Evolutionary conservation across 1,140 invertebrate species (phyloP).

Genomic region (Drosophila equinoxialis): DNA sequence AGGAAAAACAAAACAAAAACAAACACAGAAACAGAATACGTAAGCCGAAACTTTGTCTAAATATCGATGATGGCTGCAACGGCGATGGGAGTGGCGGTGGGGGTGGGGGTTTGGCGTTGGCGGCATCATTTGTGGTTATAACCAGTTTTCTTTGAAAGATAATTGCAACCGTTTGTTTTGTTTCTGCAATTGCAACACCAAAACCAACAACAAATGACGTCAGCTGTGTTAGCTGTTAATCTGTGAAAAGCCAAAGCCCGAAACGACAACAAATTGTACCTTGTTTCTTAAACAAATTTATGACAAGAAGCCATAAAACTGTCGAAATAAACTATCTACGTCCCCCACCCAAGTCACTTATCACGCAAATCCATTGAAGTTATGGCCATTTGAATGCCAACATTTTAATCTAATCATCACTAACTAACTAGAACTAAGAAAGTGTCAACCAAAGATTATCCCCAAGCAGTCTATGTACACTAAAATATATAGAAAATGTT

Average conservation of each 20-base stretch:
- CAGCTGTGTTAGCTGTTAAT: background rate
- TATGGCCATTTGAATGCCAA: no score
- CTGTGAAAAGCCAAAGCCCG: background rate
- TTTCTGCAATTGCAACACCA: slow-evolving; percentile 9
- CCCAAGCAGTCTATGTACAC: no score
- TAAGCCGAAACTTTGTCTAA: slow-evolving; percentile 1
- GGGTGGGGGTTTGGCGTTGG: no score
- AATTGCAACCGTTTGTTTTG: slow-evolving; percentile 6
- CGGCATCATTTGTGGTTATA: slow-evolving; percentile 25
- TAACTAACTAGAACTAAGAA: no score
- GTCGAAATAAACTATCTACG: no score
- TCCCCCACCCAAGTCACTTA: background rate
- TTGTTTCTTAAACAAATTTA: background rate
- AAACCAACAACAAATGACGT: background rate
- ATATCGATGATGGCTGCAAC: background rate
- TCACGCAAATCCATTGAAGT: background rate
- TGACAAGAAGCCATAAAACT: slow-evolving; percentile 1
- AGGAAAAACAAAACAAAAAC: slow-evolving; percentile 26
- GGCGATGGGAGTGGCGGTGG: no score
- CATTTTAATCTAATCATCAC: no score
- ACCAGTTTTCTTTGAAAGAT: slow-evolving; percentile 41
- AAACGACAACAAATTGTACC: background rate
- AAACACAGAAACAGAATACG: slow-evolving; percentile 5
- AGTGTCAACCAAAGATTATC: no score
- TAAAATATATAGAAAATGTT: no score